A percentile compares a stretch with the other conserved stretches of the same genome.
These are phyloP conservation scores for Otis tarda DNA, from an alignment of 2,113 vertebrate species.

Conservation along the genomic window DNA sequence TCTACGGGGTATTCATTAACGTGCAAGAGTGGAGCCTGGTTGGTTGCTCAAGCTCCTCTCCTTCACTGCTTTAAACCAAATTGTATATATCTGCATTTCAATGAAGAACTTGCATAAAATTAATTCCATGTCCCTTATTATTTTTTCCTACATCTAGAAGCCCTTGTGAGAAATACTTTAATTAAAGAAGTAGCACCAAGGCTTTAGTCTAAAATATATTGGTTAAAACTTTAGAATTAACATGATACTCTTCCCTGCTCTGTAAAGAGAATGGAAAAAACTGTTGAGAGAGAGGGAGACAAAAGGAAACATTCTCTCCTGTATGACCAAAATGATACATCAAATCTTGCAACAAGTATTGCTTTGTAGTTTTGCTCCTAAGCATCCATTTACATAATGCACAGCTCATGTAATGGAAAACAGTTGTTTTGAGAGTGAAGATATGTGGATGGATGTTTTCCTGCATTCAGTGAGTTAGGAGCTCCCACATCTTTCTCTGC, in stretches of 20 bases:
- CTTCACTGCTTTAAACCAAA: background rate
- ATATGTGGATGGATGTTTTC: background rate
- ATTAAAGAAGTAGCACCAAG: slow-evolving; percentile 61
- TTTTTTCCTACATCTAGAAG: slow-evolving; percentile 34
- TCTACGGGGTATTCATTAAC: background rate
- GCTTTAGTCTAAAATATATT: slow-evolving; percentile 37
- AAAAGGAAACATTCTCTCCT: background rate
- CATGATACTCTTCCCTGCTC: background rate
- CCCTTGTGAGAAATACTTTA: slow-evolving; percentile 53
- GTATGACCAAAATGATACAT: background rate
- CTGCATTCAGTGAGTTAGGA: background rate
- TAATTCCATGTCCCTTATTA: slow-evolving; percentile 22
- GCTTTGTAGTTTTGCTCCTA: background rate
- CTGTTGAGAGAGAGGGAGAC: background rate
- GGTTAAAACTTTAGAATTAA: background rate
- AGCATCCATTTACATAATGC: background rate
- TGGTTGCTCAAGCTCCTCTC: background rate
- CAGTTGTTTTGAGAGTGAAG: background rate
- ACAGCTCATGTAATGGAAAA: background rate
- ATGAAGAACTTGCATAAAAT: slow-evolving; percentile 56
- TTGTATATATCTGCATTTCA: slow-evolving; percentile 50
- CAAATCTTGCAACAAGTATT: background rate
- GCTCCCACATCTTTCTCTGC: background rate
- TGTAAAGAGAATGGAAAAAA: background rate
- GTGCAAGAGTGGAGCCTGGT: background rate